These are phyloP conservation scores for Palloptera scutellata DNA, from an alignment of 2,888 invertebrate genomes.

Conservation along the genomic window DNA sequence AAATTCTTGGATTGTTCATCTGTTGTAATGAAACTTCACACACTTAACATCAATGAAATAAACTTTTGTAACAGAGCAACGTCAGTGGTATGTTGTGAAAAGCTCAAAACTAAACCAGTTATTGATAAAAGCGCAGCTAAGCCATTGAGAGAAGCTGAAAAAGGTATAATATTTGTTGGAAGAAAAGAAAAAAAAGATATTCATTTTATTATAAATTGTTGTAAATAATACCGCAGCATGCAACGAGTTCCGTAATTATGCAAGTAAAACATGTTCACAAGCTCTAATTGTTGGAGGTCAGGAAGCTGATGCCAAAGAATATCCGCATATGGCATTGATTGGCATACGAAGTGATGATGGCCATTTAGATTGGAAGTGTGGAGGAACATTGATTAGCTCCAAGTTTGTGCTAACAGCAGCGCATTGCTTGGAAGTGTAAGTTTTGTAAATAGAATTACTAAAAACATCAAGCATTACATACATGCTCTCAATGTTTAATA, in stretches of 20 bases:
- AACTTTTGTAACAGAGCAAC: background rate
- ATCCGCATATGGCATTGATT: conserved; percentile 51
- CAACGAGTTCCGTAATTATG: conserved; percentile 15
- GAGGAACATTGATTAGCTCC: conserved; percentile 68
- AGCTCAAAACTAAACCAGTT: background rate
- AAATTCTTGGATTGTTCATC: background rate
- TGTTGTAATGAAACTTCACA: background rate
- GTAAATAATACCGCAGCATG: conserved; percentile 1
- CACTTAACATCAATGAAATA: background rate
- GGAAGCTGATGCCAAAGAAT: conserved; percentile 46
- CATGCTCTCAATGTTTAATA: too few relatives aligned
- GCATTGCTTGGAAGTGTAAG: conserved; percentile 63
- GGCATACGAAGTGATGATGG: conserved; percentile 33
- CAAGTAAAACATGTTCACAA: conserved; percentile 15
- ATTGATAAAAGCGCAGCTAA: background rate
- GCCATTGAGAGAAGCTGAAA: background rate
- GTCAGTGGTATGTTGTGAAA: background rate
- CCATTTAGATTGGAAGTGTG: conserved; percentile 64
- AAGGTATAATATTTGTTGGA: background rate
- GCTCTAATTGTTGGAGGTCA: conserved; percentile 42
- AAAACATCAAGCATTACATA: too few relatives aligned
- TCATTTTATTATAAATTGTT: background rate
- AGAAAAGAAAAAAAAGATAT: background rate
- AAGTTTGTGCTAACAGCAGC: conserved; percentile 69
- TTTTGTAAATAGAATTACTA: too few relatives aligned